Evolutionary conservation across 2,888 invertebrate species (phyloP).

Genomic region (Teleiodes luculella): DNA sequence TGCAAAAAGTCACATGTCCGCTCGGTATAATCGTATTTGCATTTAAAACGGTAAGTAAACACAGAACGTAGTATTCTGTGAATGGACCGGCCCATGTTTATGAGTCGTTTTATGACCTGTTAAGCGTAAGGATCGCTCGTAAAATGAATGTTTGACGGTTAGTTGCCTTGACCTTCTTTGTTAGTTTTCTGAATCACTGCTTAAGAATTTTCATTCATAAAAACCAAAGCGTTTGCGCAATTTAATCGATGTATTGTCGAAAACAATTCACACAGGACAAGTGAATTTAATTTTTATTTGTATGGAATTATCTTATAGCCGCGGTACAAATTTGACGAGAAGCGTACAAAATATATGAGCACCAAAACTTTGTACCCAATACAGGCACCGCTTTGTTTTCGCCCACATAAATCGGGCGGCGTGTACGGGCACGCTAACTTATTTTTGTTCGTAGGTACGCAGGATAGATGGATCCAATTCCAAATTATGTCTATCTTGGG

Average conservation of each 20-base stretch:
- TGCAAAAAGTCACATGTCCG: slow-evolving; percentile 50
- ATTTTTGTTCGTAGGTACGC: slow-evolving; percentile 72
- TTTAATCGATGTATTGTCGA: neutral
- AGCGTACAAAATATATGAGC: slow-evolving; percentile 30
- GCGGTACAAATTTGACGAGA: slow-evolving; percentile 17
- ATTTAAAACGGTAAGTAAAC: slow-evolving; percentile 74
- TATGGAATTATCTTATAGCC: neutral
- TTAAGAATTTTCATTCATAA: slow-evolving; percentile 34
- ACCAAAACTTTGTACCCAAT: slow-evolving; percentile 38
- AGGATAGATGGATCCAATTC: slow-evolving; percentile 80
- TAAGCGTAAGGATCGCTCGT: slow-evolving; percentile 72
- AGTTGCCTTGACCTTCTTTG: slow-evolving; percentile 39
- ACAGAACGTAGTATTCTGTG: slow-evolving; percentile 63
- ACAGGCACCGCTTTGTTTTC: slow-evolving; percentile 57
- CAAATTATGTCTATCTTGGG: slow-evolving; percentile 80
- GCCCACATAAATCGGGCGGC: slow-evolving; percentile 60
- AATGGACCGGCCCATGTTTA: slow-evolving; percentile 70
- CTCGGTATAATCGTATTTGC: slow-evolving; percentile 64
- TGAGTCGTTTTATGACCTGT: slow-evolving; percentile 73
- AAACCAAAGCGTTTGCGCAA: slow-evolving; percentile 2
- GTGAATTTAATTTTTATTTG: too few species aligned
- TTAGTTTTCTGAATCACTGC: slow-evolving; percentile 35
- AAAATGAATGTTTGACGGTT: slow-evolving; percentile 65
- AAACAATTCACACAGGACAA: too few species aligned
- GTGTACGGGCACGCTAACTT: slow-evolving; percentile 59